These are phyloP conservation scores for Sesia apiformis DNA, from an alignment of 2,888 invertebrate genomes.

Conservation along the genomic window DNA sequence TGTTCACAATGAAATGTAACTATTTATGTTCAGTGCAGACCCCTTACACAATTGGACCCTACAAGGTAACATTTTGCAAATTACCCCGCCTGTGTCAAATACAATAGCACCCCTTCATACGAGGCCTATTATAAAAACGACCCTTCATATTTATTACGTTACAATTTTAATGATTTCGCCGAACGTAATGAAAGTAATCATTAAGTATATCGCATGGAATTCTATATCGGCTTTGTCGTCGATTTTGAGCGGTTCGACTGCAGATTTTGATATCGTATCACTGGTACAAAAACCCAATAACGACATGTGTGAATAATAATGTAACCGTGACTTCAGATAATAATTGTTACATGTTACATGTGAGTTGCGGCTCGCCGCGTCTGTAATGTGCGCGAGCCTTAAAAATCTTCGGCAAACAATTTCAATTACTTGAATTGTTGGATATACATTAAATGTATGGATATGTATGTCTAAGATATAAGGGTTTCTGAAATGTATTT, in stretches of 20 bases:
- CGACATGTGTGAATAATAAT: too few species aligned
- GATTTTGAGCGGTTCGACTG: constrained; percentile 1
- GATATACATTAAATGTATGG: too few species aligned
- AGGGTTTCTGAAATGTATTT: too few species aligned
- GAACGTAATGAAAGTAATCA: constrained; percentile 7
- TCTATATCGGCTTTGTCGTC: constrained; percentile 16
- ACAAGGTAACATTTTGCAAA: constrained; percentile 48
- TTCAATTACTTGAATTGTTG: too few species aligned
- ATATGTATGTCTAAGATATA: too few species aligned
- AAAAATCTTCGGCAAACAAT: too few species aligned
- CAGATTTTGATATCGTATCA: background rate
- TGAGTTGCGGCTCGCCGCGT: too few species aligned
- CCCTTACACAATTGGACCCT: constrained; percentile 22
- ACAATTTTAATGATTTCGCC: constrained; percentile 62
- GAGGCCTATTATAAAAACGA: constrained; percentile 56
- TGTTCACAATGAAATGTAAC: constrained; percentile 49
- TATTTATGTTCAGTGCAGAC: constrained; percentile 38
- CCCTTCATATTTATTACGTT: constrained; percentile 57
- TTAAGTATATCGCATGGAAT: constrained; percentile 16
- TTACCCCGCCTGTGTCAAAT: constrained; percentile 39
- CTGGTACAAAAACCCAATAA: too few species aligned
- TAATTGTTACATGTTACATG: too few species aligned
- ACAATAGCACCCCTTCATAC: constrained; percentile 57
- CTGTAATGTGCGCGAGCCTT: too few species aligned
- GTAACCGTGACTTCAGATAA: too few species aligned